Percentiles rank a stretch among this genome's conserved stretches.
These are phyloP conservation scores for Coryphaenoides rupestris DNA, from an alignment of 2,113 vertebrate species.

Conservation along the genomic window DNA sequence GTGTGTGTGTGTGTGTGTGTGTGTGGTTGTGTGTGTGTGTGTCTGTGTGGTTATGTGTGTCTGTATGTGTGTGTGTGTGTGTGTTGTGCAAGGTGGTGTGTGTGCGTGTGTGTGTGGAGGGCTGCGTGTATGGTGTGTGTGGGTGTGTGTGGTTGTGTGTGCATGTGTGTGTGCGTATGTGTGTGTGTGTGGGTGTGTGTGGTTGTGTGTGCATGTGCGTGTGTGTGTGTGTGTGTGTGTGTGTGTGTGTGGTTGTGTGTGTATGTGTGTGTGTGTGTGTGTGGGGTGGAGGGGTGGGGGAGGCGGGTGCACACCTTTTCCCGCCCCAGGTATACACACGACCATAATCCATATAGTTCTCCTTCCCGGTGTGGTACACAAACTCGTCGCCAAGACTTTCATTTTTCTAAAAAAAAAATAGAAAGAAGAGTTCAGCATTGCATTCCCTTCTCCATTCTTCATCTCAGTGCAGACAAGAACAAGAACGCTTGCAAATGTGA, in stretches of 20 bases:
- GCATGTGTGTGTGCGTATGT: constrained; percentile 6
- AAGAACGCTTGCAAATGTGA: too few relatives aligned
- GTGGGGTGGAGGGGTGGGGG: too few relatives aligned
- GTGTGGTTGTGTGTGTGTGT: constrained; percentile 6
- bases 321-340: constrained; percentile 87
- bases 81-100: too few relatives aligned
- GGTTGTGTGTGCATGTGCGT: not conserved
- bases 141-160: not conserved
- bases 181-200: not conserved
- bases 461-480: too few relatives aligned
- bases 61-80: constrained; percentile 8
- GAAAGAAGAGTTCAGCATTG: too few relatives aligned
- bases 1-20: constrained; percentile 11
- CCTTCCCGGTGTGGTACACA: constrained; percentile 83
- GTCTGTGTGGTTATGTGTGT: not conserved
- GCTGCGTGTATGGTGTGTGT: not conserved
- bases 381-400: constrained; percentile 84
- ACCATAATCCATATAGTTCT: constrained; percentile 84
- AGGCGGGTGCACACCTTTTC: constrained; percentile 74
- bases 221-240: not conserved
- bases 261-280: constrained; percentile 7
- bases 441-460: too few relatives aligned
- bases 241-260: not conserved
- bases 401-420: constrained; percentile 81
- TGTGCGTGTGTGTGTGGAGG: too few relatives aligned